Evolutionary conservation across 2,888 invertebrate genomes (phyloP).

Genomic region (Globia sparganii): DNA sequence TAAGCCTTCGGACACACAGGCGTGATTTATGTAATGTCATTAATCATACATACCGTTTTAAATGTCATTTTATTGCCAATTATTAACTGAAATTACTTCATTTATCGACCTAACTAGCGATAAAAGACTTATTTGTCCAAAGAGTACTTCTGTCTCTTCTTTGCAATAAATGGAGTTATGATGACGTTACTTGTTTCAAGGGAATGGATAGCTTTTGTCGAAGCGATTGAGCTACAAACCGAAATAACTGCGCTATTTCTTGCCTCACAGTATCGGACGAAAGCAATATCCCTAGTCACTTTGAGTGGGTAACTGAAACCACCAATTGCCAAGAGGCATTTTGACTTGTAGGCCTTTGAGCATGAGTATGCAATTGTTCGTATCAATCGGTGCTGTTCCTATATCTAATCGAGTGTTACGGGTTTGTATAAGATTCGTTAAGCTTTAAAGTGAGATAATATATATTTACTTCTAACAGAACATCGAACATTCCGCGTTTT

Average conservation of each 20-base stretch:
- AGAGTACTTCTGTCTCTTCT: not conserved
- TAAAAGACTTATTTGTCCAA: not conserved
- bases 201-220: constrained; percentile 6
- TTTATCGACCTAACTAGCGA: not conserved
- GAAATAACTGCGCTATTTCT: constrained; percentile 16
- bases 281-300: constrained; percentile 6
- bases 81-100: not conserved
- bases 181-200: not conserved
- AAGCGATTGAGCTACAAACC: not conserved
- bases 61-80: not conserved
- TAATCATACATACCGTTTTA: not conserved
- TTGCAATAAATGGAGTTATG: not conserved
- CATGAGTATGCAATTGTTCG: not conserved
- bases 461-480: too few species aligned
- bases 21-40: not conserved
- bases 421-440: not conserved
- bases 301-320: constrained; percentile 20
- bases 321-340: constrained; percentile 9
- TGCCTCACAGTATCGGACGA: not conserved
- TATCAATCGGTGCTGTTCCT: not conserved
- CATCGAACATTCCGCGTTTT: too few species aligned
- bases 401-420: not conserved
- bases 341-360: not conserved
- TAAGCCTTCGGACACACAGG: not conserved
- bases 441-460: too few species aligned